phyloP scores from a whole-genome alignment of 2,888 invertebrate species.

The Cephus sareptanus region DNA sequence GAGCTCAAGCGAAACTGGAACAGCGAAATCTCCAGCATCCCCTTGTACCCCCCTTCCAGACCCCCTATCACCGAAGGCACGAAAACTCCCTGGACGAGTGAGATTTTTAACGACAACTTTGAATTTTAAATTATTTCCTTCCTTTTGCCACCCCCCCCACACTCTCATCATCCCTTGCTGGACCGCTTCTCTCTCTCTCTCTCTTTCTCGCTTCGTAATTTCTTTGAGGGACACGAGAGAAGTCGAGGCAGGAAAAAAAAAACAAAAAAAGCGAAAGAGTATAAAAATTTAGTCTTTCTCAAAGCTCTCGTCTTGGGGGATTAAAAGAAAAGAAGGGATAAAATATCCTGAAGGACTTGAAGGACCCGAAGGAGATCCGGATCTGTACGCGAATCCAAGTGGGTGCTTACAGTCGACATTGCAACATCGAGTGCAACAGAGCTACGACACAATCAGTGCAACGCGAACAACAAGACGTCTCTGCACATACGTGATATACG shows the following conservation, averaged over 20 bases:
- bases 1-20: background rate
- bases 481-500: background rate
- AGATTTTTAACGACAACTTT: background rate
- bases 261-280: background rate
- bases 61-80: background rate
- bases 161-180: background rate
- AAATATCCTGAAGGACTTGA: background rate
- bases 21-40: background rate
- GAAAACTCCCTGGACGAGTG: background rate
- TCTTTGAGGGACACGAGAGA: background rate
- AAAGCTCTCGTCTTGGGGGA: background rate
- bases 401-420: conserved; percentile 2
- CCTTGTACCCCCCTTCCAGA: background rate
- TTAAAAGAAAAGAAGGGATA: background rate
- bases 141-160: background rate
- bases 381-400: background rate
- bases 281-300: background rate
- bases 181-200: background rate
- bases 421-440: conserved; percentile 16
- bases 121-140: background rate
- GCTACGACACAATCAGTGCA: conserved; percentile 47
- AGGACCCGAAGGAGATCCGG: background rate
- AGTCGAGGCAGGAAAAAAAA: background rate
- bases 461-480: conserved; percentile 32
- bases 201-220: background rate